phyloP scores from a whole-genome alignment of 92 coral and sea anemone species.

The Bergia puertoricense region DNA sequence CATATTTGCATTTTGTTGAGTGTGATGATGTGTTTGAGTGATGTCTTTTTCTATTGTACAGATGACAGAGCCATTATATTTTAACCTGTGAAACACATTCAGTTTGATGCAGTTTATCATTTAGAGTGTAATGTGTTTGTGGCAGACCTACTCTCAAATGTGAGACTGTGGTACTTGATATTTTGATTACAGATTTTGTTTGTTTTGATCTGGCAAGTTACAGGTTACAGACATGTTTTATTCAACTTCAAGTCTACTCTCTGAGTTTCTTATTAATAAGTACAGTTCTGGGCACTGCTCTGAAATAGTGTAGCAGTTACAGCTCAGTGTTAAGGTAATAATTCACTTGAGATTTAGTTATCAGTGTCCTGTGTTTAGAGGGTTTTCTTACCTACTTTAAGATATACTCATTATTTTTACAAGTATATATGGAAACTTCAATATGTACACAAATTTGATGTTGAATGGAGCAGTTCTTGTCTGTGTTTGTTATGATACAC shows the following conservation, averaged over 20 bases:
- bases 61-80: not conserved
- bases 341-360: too few species aligned
- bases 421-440: too few species aligned
- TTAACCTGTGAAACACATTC: not conserved
- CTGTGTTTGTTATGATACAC: too few species aligned
- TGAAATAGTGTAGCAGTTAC: not conserved
- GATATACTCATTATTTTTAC: too few species aligned
- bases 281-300: not conserved
- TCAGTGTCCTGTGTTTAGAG: too few species aligned
- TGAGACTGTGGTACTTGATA: not conserved
- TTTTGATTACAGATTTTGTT: not conserved
- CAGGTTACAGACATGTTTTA: constrained; percentile 10
- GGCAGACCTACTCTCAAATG: not conserved
- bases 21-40: constrained; percentile 4
- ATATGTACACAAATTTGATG: too few species aligned
- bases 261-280: not conserved
- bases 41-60: constrained; percentile 14
- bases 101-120: not conserved
- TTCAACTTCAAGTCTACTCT: not conserved
- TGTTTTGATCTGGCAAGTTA: not conserved
- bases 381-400: too few species aligned
- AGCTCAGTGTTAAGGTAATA: too few species aligned
- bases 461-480: too few species aligned
- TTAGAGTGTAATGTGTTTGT: constrained; percentile 6
- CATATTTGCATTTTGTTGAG: constrained; percentile 41